These are phyloP conservation scores for Colaptes auratus DNA, from an alignment of 2,113 vertebrate genomes.

Conservation along the genomic window DNA sequence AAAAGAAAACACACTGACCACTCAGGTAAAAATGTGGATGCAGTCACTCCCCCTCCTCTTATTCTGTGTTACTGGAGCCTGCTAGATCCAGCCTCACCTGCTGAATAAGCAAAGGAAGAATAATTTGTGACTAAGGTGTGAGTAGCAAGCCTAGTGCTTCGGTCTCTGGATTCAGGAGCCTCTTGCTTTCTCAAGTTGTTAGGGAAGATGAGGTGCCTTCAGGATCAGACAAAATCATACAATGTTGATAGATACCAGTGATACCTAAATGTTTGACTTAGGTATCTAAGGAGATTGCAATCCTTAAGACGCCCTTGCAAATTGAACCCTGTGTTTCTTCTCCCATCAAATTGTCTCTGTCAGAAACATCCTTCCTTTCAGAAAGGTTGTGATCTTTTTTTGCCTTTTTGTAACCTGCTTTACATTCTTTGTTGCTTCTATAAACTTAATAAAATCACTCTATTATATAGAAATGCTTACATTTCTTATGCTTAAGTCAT, in stretches of 20 bases:
- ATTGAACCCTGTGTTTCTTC: background rate
- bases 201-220: background rate
- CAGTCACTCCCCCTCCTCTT: background rate
- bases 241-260: background rate
- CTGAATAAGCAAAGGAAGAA: background rate
- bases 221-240: background rate
- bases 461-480: background rate
- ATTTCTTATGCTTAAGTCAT: background rate
- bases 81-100: background rate
- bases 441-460: background rate
- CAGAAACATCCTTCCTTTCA: background rate
- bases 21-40: background rate
- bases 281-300: background rate
- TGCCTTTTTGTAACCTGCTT: background rate
- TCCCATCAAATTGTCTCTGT: background rate
- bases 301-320: background rate
- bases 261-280: background rate
- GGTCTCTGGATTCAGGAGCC: background rate
- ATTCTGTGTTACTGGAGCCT: background rate
- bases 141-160: background rate
- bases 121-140: background rate
- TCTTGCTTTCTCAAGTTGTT: background rate
- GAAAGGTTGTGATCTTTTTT: background rate
- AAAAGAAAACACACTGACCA: background rate
- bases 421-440: constrained; percentile 14